phyloP scores from a whole-genome alignment of 1,140 invertebrate species.

The Bombus consobrinus region DNA sequence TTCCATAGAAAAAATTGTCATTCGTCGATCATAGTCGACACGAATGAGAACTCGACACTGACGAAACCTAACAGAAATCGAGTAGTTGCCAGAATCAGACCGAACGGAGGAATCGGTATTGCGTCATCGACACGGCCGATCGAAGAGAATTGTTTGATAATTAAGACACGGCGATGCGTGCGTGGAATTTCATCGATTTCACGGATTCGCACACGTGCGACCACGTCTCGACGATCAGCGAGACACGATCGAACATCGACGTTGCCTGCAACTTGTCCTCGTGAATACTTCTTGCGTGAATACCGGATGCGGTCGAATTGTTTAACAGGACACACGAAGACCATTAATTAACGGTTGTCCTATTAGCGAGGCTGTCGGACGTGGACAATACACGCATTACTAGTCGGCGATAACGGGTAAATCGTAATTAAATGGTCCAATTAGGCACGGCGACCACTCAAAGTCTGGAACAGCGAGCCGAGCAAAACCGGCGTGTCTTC shows the following conservation, averaged over 20 bases:
- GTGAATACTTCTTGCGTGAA: slow-evolving; percentile 19
- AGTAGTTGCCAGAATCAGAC: background rate
- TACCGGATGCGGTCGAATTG: background rate
- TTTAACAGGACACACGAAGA: slow-evolving; percentile 34
- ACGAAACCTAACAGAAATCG: background rate
- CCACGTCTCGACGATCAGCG: background rate
- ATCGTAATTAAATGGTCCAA: slow-evolving; percentile 50
- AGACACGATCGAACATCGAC: background rate
- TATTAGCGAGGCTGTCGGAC: slow-evolving; percentile 32
- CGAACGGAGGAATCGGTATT: background rate
- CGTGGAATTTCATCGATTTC: slow-evolving; percentile 4
- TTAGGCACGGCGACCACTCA: slow-evolving; percentile 8
- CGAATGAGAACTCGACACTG: no score
- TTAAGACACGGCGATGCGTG: slow-evolving; percentile 14
- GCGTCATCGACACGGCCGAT: background rate
- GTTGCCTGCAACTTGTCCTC: background rate
- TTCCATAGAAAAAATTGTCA: background rate
- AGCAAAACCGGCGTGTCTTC: background rate
- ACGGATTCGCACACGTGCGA: background rate
- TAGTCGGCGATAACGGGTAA: slow-evolving; percentile 47
- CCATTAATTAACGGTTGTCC: slow-evolving; percentile 28
- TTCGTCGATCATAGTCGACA: background rate
- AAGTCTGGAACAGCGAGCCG: background rate
- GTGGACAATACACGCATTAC: slow-evolving; percentile 30
- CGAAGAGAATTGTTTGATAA: slow-evolving; percentile 12